Percentiles rank a stretch among this genome's conserved stretches.
Conservation (phyloP, 2,888 invertebrate species). For the Gastracanthus pulcherrimus region DNA sequence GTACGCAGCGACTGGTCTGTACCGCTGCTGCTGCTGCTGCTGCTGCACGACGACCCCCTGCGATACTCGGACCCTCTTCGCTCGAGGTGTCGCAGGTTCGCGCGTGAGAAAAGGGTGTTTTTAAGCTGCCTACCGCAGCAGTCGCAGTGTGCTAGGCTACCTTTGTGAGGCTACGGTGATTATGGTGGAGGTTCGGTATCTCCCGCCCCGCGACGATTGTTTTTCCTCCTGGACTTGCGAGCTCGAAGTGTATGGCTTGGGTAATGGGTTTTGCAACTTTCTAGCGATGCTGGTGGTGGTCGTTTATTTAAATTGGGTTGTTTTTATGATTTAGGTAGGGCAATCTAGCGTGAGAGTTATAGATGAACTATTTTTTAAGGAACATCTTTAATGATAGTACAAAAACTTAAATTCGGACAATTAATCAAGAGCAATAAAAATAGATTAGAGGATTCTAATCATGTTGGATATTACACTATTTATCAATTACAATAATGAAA, state of each 20-base stretch:
- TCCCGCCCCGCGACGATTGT: conserved; percentile 5
- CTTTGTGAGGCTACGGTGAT: background rate
- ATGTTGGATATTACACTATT: too few species aligned
- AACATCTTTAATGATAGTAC: too few species aligned
- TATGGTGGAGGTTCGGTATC: background rate
- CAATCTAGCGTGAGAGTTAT: too few species aligned
- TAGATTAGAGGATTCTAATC: too few species aligned
- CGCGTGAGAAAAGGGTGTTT: conserved; percentile 56
- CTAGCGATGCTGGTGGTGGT: too few species aligned
- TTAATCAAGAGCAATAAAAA: too few species aligned
- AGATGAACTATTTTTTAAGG: too few species aligned
- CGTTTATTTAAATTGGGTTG: too few species aligned
- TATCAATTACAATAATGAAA: too few species aligned
- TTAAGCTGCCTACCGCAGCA: background rate
- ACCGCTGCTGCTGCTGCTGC: background rate
- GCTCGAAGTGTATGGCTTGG: background rate
- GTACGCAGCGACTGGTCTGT: conserved; percentile 33
- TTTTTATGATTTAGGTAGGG: too few species aligned
- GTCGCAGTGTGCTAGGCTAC: background rate
- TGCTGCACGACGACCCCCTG: background rate
- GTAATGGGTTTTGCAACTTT: background rate
- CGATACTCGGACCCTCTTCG: conserved; percentile 7
- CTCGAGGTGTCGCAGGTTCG: conserved; percentile 34
- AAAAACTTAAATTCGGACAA: too few species aligned
- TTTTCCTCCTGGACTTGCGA: background rate